These are phyloP conservation scores for Trachymyrmex cornetzi DNA, from an alignment of 1,140 invertebrate species.

Conservation along the genomic window DNA sequence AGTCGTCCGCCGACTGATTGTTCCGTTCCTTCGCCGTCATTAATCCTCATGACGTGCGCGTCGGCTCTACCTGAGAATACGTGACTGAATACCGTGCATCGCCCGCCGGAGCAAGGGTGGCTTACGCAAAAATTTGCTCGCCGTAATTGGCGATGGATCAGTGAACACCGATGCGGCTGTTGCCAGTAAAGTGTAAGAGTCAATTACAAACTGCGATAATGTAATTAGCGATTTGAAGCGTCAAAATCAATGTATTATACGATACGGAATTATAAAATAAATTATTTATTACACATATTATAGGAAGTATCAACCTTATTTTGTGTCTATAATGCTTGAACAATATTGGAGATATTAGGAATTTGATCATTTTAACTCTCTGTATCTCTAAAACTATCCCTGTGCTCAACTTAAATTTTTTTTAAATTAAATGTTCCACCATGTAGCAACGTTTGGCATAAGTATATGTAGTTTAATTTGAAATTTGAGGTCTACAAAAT, in stretches of 20 bases:
- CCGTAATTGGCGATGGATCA: conserved; percentile 40
- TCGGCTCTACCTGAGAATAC: conserved; percentile 30
- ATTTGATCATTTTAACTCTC: no score
- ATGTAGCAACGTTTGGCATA: no score
- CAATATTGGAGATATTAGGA: no score
- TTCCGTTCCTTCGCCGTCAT: conserved; percentile 55
- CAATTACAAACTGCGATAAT: conserved; percentile 34
- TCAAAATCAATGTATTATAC: neutral
- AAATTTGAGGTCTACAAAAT: no score
- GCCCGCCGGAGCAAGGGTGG: neutral
- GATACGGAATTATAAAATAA: neutral
- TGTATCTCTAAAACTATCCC: no score
- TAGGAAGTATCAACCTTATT: no score
- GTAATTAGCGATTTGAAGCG: conserved; percentile 13
- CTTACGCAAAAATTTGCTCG: conserved; percentile 44
- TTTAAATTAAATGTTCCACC: no score
- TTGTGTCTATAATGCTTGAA: no score
- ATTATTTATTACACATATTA: neutral
- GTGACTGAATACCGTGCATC: conserved; percentile 24
- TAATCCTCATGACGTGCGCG: conserved; percentile 52
- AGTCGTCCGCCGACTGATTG: conserved; percentile 58
- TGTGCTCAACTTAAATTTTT: no score
- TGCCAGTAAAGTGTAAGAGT: conserved; percentile 44
- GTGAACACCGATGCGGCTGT: conserved; percentile 13
- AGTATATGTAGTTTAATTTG: no score